Percentiles rank a stretch among this genome's conserved stretches.
Conservation (phyloP, 1,140 invertebrate genomes). For the Megalopta genalis region DNA sequence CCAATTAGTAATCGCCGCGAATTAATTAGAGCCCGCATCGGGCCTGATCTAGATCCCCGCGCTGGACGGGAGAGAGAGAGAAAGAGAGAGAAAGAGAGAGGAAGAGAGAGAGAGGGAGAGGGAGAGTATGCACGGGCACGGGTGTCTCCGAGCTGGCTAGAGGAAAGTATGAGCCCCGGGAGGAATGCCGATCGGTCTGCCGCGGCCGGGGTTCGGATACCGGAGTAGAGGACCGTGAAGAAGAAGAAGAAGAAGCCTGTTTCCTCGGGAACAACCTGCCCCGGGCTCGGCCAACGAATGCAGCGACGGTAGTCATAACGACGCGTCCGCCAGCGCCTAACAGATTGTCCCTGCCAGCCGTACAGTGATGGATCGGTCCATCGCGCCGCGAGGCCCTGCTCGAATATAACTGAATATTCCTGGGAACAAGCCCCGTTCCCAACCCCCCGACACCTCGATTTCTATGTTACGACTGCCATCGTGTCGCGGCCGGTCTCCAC, state of each 20-base stretch:
- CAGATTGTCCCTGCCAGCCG: slow-evolving; percentile 58
- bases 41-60: not conserved
- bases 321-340: slow-evolving; percentile 33
- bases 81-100: too few relatives aligned
- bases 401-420: slow-evolving; percentile 18
- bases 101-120: too few relatives aligned
- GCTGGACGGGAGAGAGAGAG: too few relatives aligned
- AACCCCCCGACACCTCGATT: not conserved
- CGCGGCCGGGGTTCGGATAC: not conserved
- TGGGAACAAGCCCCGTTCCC: slow-evolving; percentile 5
- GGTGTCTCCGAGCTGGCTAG: too few relatives aligned
- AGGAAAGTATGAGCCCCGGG: not conserved
- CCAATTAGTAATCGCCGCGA: slow-evolving; percentile 37
- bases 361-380: slow-evolving; percentile 66
- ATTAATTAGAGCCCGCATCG: slow-evolving; percentile 26
- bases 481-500: too few relatives aligned
- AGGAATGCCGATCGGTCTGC: not conserved
- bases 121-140: too few relatives aligned
- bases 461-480: too few relatives aligned
- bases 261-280: slow-evolving; percentile 6
- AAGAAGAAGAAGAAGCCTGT: not conserved
- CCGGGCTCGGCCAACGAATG: not conserved
- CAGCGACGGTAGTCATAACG: slow-evolving; percentile 16
- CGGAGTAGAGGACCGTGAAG: not conserved
- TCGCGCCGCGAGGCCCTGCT: slow-evolving; percentile 22